phyloP scores from a whole-genome alignment of 2,888 invertebrate species.

The Eupsilia transversa region DNA sequence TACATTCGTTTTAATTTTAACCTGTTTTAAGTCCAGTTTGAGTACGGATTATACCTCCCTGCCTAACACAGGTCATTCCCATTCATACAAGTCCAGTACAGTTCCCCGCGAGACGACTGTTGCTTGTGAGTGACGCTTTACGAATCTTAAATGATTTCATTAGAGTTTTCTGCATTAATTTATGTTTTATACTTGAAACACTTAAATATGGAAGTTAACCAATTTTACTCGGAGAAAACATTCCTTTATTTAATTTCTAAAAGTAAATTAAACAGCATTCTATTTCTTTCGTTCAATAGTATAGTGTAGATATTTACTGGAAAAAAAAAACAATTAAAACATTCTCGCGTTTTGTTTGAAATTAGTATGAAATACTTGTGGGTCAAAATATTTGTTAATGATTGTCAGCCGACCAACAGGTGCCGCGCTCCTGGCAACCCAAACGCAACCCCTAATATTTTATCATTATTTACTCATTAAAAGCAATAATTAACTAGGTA shows the following conservation, averaged over 20 bases:
- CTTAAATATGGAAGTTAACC: not conserved
- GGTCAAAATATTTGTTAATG: conserved; percentile 79
- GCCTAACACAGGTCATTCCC: no score
- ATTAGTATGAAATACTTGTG: conserved; percentile 67
- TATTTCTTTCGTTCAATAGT: not conserved
- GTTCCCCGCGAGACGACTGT: not conserved
- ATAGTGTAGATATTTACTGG: not conserved
- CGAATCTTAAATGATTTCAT: not conserved
- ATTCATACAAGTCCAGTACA: not conserved
- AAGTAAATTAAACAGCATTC: not conserved
- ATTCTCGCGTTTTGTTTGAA: conserved; percentile 33
- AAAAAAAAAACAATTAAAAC: conserved; percentile 8
- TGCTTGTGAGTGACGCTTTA: not conserved
- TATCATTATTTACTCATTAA: conserved; percentile 76
- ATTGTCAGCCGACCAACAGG: conserved; percentile 74
- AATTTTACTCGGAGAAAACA: not conserved
- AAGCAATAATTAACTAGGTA: conserved; percentile 74
- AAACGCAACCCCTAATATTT: conserved; percentile 73
- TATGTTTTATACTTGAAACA: not conserved
- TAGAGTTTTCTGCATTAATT: not conserved
- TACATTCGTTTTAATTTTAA: not conserved
- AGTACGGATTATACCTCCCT: not conserved
- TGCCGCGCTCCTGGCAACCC: conserved; percentile 67
- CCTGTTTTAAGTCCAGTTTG: not conserved
- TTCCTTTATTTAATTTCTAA: not conserved